Base-by-base conservation (phyloP, 2,888 invertebrate genomes). In the Agapostemon virescens region DNA sequence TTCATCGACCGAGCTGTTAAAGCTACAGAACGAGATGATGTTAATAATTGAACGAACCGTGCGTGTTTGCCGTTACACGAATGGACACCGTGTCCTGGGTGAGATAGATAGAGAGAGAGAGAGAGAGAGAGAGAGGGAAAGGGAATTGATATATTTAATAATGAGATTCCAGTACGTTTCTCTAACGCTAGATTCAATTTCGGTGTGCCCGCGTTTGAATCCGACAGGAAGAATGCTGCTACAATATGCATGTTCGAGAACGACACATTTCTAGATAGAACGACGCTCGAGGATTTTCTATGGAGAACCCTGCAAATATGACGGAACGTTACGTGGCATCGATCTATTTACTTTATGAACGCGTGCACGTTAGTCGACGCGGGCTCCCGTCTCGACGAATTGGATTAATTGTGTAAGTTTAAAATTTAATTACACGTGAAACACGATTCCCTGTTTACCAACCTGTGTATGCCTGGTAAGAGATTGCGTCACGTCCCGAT, bases 281-380 rank as follows among this genome's bases (percentile, higher is more conserved):
- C 30, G 30, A 61, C 9, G 20, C 61, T 9, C 4, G 33, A 20
- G 61, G n/a, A 30, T 33, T 61, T 33, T 61, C 61, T 9, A 9
- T 17, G 30, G 61, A 33, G 61, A 61, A 33, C 3, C 17, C 20
- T 61, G 61, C 20, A 61, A 52, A 66, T 40, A 66, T 42, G 26
- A 42, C 40, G 26, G 38, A 20, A 40, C 66, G 40, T 17, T 26
- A 40, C 15, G 17, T 2, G 7, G 17, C 40, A 40, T 66, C 17
- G 40, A 66, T 66, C 26, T 42, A 42, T 66, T 66, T 66, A 6
- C 66, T 26, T 26, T 40, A 20, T 9, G 26, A 66, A 42, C 42
- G 26, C 42, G 26, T 26, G 9, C n/a, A n/a, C 61, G 26, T 30
- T n/a, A 9, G 11, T 20, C 33, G 20, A 40, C 66, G 38, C 23